These are phyloP conservation scores for Muraenolepis orangiensis DNA, from an alignment of 2,797 vertebrate genomes.

Conservation along the genomic window DNA sequence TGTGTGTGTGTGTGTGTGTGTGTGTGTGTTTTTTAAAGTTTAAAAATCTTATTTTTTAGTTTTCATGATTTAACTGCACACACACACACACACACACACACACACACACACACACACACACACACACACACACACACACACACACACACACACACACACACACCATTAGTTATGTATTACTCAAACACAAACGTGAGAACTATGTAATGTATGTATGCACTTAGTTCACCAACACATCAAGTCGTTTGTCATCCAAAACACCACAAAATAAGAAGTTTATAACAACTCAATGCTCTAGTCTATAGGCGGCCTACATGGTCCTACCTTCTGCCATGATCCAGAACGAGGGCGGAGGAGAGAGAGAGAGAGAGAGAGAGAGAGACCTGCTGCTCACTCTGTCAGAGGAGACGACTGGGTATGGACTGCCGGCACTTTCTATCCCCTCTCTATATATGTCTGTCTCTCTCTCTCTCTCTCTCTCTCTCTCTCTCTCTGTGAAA, in stretches of 20 bases:
- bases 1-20: background rate
- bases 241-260: background rate
- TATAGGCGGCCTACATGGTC: background rate
- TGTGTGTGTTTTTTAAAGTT: no score
- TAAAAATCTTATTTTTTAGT: no score
- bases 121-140: no score
- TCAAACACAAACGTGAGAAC: background rate
- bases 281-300: background rate
- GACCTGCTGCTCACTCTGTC: conserved; percentile 24
- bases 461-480: conserved; percentile 25
- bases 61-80: no score
- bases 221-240: background rate
- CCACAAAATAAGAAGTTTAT: background rate
- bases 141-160: no score
- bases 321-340: background rate
- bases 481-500: conserved; percentile 38
- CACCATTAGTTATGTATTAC: background rate
- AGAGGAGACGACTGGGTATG: conserved; percentile 46
- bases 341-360: background rate
- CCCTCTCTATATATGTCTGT: no score
- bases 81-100: no score
- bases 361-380: background rate
- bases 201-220: background rate
- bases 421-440: background rate
- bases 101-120: no score